Evolutionary conservation across 2,888 invertebrate species (phyloP), one percentile per base, ranked within the genome.

Genomic region (Agrotis ipsilon): DNA sequence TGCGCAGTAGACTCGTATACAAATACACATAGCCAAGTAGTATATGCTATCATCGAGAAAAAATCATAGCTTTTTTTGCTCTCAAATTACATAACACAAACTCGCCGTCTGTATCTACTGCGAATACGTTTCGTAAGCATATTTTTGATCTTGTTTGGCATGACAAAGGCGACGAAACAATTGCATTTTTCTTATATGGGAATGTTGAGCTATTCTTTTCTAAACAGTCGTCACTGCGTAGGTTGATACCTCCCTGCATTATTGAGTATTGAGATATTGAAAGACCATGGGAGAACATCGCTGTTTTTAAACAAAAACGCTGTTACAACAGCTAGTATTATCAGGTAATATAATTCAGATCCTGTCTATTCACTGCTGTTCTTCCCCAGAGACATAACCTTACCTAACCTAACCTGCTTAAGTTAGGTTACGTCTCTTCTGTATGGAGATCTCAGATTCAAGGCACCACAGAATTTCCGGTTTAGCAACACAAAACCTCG

Each of bases 1-100:
- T 85, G 84, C 85, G 85, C 83, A 85, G 76, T 66, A 77, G 63
- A 78, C 39, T 65, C 64, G 27, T 75, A 67, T 72, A 70, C 61
- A 65, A 24, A 5, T 27, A 46, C 27, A 27, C 27, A 39, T 39
- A 39, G 9, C 39, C 11, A 39, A 11, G 11, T 32, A 9, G 7
- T 39, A 39, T 39, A 39, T 39, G 9, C 24, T 39, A 62, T 55
- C 27, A 68, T 73, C 65, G 45, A 49, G 52, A 57, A 70, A n/a
- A 77, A 65, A 68, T 24, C 51, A 43, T 62, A 69, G 51, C 32
- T 52, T 78, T 75, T 70, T 72, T 55, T 62, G 4, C 32, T 79
- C 72, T 69, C 49, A 55, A 59, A 68, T 79, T 68, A 79, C 68
- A 48, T 79, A 58, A 79, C 45, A 51, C 52, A 71, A 43, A 14